A percentile compares a stretch with the other conserved stretches of the same genome.
These are phyloP conservation scores for Hoplostethus atlanticus DNA, from an alignment of 2,797 vertebrate species.

Conservation along the genomic window DNA sequence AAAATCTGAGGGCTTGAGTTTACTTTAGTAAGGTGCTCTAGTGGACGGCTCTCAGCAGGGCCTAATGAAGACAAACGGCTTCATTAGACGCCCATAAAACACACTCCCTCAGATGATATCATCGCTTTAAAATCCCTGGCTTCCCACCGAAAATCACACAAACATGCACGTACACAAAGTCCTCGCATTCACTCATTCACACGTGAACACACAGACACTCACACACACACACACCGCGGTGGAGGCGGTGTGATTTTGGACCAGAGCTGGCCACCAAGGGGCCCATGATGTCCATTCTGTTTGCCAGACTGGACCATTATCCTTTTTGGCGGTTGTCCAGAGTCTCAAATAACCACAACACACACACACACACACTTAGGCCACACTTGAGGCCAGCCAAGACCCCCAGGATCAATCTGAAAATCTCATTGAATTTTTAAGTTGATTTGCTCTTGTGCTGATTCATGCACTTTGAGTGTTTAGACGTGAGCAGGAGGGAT, in stretches of 20 bases:
- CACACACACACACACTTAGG: slow-evolving; percentile 26
- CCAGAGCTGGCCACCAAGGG: slow-evolving; percentile 58
- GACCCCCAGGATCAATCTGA: slow-evolving; percentile 6
- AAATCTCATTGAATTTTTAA: slow-evolving; percentile 21
- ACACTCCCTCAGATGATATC: slow-evolving; percentile 75
- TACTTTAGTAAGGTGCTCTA: slow-evolving; percentile 48
- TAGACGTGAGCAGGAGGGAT: slow-evolving; percentile 12
- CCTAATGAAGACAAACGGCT: slow-evolving; percentile 68
- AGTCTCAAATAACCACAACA: slow-evolving; percentile 36
- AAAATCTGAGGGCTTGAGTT: slow-evolving; percentile 63
- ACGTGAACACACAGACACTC: slow-evolving; percentile 21
- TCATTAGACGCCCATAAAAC: slow-evolving; percentile 78
- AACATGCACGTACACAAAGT: slow-evolving; percentile 41
- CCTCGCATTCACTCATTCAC: slow-evolving; percentile 4
- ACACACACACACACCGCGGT: slow-evolving; percentile 12
- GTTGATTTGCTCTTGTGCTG: slow-evolving; percentile 23
- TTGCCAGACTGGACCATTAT: slow-evolving; percentile 59
- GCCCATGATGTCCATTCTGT: slow-evolving; percentile 48
- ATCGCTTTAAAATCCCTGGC: slow-evolving; percentile 79
- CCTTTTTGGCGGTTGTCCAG: slow-evolving; percentile 33
- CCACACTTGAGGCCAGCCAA: slow-evolving; percentile 23
- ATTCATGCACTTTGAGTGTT: slow-evolving; percentile 21
- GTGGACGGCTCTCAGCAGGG: slow-evolving; percentile 47
- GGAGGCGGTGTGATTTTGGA: slow-evolving; percentile 55
- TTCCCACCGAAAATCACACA: slow-evolving; percentile 63